Base-by-base conservation (phyloP, 2,888 invertebrate genomes). In the Himalopsyche anomala region DNA sequence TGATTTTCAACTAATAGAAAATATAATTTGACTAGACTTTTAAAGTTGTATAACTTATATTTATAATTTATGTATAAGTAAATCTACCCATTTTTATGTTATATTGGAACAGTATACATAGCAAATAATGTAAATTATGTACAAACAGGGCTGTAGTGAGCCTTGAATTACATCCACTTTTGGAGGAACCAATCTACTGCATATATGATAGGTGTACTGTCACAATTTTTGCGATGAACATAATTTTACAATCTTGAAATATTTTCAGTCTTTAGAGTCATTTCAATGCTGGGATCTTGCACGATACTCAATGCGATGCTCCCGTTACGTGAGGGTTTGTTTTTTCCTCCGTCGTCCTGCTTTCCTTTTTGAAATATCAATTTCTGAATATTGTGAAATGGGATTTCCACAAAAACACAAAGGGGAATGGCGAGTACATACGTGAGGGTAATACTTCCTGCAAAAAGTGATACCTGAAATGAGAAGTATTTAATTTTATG, bases 361-460 rank as follows among this genome's bases (percentile, higher is more conserved):
- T 11, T 62, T 62, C 62, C 62, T 11, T 3, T 19, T 19, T 62
- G 17, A 11, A 62, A 62, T 19, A 62, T 62, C 62, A 62, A 42
- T 87, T 90, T 90, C 86, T 90, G 90, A 56, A 91, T 36, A n/a
- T 90, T 90, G 36, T 90, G 89, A 9, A 90, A 87, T 4, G 91
- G 91, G 89, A 90, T 89, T 89, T 91, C 91, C 11, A 91, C 89
- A 54, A 90, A 82, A 9, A 91, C 83, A 79, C 90, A 90, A 42
- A 91, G 15, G 8, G 90, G 2, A n/a, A 89, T 84, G n/a, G 90
- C 90, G 42, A 88, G 88, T 17, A 90, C 82, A 84, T 90, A 90
- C 8, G 90, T 89, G 74, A 84, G 0, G 74, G 19, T 62, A 62
- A 62, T 80, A 80, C 83, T 83, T 38, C 56, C 74, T 42, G 80